Evolutionary conservation across 2,888 invertebrate genomes (phyloP).

Genomic region (Zhengitettix transpicula): DNA sequence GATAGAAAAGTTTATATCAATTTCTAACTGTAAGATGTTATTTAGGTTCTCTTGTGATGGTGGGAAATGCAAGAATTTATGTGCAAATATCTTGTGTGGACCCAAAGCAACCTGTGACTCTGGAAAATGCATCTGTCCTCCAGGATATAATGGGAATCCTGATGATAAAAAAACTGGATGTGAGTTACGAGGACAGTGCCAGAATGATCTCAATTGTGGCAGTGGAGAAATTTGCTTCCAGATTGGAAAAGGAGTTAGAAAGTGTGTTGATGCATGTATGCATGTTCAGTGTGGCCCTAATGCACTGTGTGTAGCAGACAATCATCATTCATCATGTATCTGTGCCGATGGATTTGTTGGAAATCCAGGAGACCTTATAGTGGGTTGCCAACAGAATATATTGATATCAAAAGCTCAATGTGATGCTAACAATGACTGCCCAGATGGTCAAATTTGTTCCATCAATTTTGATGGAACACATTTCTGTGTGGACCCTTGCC

Average conservation of each 20-base stretch:
- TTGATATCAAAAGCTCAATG: constrained; percentile 39
- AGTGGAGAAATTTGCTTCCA: constrained; percentile 79
- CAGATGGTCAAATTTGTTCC: constrained; percentile 50
- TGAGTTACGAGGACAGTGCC: constrained; percentile 54
- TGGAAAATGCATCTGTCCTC: constrained; percentile 63
- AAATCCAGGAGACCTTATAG: constrained; percentile 60
- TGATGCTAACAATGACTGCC: constrained; percentile 56
- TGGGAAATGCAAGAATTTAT: constrained; percentile 59
- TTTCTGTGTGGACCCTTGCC: constrained; percentile 63
- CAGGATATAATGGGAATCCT: constrained; percentile 61
- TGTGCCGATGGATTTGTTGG: constrained; percentile 70
- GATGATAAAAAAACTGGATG: constrained; percentile 55
- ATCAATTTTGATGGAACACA: constrained; percentile 40
- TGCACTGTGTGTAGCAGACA: constrained; percentile 67
- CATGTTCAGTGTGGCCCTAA: constrained; percentile 83
- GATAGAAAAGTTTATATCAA: neutral
- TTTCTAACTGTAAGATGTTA: neutral
- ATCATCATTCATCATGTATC: constrained; percentile 72
- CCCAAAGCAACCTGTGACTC: constrained; percentile 65
- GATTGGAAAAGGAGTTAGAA: constrained; percentile 45
- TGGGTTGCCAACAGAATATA: constrained; percentile 48
- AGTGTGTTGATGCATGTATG: constrained; percentile 74
- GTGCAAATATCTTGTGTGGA: constrained; percentile 59
- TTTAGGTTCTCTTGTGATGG: constrained; percentile 44
- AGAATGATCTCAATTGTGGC: constrained; percentile 65